Evolutionary conservation across 2,797 vertebrate genomes (phyloP), one percentile per base, ranked within the genome.

Genomic region (Mus caroli): DNA sequence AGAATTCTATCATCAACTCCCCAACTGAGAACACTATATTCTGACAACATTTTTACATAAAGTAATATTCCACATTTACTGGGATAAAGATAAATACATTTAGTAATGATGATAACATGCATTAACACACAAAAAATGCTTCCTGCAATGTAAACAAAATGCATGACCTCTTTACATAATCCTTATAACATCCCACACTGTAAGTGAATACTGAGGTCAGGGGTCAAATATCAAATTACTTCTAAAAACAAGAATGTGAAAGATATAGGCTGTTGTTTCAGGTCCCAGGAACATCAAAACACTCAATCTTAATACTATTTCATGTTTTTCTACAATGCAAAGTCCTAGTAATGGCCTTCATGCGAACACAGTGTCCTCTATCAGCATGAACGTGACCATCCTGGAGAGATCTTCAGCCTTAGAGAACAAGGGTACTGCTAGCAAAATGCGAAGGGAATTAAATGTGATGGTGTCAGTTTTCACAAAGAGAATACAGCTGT

Each of bases 401-500:
- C 14, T 52, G 13, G 28, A 86, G 10, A 71, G 54, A 79, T 20
- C 22, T 14, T 43, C n/a, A 90, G 64, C 73, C 67, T 62, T 69
- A 76, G 7, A 79, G n/a, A 22, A 31, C n/a, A n/a, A 28, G 6
- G 15, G 43, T 28, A 13, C 28, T 24, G 19, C 46, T 26, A 3
- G 22, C 4, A 34, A 50, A 64, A 58, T 88, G 8, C 73, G 4
- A 84, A 78, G 28, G n/a, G 62, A 80, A 64, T 28, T 31, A 80
- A 12, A 37, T 76, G 52, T 60, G 71, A 11, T 22, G 17, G 64
- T 37, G 54, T 43, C 50, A 3, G 20, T 76, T 95, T 94, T 60
- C 67, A 92, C 17, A 85, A 77, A 62, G 31, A 76, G 64, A 95
- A 84, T 69, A 58, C 31, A 92, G 77, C 64, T 60, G 6, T 54